phyloP scores from a whole-genome alignment of 2,888 invertebrate species.

The Therioaphis trifolii region DNA sequence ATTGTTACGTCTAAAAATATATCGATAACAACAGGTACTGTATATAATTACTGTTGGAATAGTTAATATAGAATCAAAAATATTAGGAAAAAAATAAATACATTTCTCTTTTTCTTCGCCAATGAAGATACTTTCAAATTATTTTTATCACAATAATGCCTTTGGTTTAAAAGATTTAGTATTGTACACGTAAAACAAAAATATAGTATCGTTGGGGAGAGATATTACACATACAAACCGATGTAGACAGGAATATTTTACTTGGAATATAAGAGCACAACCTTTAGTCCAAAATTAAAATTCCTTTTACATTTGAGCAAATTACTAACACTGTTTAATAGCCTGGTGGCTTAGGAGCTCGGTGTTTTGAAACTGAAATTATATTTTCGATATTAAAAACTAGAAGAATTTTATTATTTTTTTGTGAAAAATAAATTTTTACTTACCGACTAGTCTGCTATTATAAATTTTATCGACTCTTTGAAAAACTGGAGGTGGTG shows the following conservation, averaged over 20 bases:
- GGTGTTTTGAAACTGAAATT: slow-evolving; percentile 57
- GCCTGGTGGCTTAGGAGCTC: slow-evolving; percentile 60
- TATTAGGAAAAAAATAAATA: slow-evolving; percentile 49
- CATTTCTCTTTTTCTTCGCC: slow-evolving; percentile 38
- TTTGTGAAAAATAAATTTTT: slow-evolving; percentile 67
- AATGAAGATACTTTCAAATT: slow-evolving; percentile 46
- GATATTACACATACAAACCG: slow-evolving; percentile 33
- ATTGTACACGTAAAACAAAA: slow-evolving; percentile 59
- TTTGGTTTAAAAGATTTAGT: slow-evolving; percentile 59
- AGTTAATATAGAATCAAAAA: slow-evolving; percentile 46
- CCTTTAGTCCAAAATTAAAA: slow-evolving; percentile 29
- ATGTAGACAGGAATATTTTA: slow-evolving; percentile 9
- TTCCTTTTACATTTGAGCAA: slow-evolving; percentile 53
- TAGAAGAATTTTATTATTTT: neutral
- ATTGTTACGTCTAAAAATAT: slow-evolving; percentile 38
- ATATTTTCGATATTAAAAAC: neutral
- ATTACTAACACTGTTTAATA: slow-evolving; percentile 48
- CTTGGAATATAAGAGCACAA: slow-evolving; percentile 1
- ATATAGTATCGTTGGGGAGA: slow-evolving; percentile 47
- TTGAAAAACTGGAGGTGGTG: slow-evolving; percentile 78
- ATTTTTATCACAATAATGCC: slow-evolving; percentile 62
- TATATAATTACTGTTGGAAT: slow-evolving; percentile 42
- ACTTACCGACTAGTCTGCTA: slow-evolving; percentile 70
- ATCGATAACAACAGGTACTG: slow-evolving; percentile 51
- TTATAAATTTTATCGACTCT: slow-evolving; percentile 78